These are phyloP conservation scores for Triplophysa rosa DNA, from an alignment of 2,113 vertebrate species.

Conservation along the genomic window DNA sequence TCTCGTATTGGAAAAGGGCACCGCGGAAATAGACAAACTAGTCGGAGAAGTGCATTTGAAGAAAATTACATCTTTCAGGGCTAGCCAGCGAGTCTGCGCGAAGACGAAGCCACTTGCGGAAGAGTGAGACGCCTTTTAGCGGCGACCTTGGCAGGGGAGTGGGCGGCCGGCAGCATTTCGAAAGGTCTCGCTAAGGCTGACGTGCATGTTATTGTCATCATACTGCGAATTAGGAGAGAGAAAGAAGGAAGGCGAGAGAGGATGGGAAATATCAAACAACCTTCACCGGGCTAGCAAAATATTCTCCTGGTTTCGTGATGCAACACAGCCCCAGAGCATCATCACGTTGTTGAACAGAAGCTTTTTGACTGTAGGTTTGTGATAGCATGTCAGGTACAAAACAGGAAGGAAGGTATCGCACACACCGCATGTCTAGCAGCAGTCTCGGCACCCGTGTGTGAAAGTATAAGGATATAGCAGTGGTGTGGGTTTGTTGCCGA, in stretches of 20 bases:
- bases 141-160: conserved; percentile 66
- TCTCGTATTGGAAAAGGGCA: conserved; percentile 70
- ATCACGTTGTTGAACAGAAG: background rate
- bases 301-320: conserved; percentile 39
- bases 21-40: conserved; percentile 62
- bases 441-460: background rate
- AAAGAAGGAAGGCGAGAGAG: conserved; percentile 1
- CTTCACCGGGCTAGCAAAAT: conserved; percentile 48
- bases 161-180: conserved; percentile 54
- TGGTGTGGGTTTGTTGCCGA: conserved; percentile 29
- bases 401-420: conserved; percentile 5
- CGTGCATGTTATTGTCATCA: conserved; percentile 61
- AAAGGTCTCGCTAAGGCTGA: conserved; percentile 59
- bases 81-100: conserved; percentile 52
- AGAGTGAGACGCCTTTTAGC: conserved; percentile 62
- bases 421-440: background rate
- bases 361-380: background rate
- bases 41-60: conserved; percentile 69
- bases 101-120: conserved; percentile 56
- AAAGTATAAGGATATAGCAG: background rate
- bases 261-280: conserved; percentile 56
- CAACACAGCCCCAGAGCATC: background rate
- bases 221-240: conserved; percentile 55
- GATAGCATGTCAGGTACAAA: conserved; percentile 32
- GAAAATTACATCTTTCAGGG: conserved; percentile 73